Evolutionary conservation across 2,797 vertebrate genomes (phyloP).

Genomic region (Parauchenoglanis punctatus): DNA sequence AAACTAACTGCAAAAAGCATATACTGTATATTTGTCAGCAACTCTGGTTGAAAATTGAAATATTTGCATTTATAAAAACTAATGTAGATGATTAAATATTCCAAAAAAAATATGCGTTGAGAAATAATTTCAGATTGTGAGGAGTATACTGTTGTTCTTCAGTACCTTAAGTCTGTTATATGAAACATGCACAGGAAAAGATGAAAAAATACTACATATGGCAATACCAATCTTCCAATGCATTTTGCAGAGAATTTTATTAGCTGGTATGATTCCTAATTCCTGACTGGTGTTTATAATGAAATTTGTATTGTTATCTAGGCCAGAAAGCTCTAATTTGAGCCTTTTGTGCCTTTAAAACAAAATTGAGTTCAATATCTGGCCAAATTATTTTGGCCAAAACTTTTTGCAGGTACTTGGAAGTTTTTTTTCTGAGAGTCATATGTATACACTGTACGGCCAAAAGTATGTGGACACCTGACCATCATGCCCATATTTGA

Average conservation of each 20-base stretch:
- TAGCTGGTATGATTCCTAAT: neutral
- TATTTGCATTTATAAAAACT: neutral
- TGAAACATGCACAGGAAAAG: neutral
- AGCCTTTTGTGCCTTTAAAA: neutral
- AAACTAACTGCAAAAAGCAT: neutral
- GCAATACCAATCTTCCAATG: no score
- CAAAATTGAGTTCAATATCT: neutral
- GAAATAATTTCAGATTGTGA: neutral
- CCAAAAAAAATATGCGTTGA: neutral
- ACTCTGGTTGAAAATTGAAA: neutral
- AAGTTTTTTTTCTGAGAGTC: no score
- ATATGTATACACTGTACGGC: no score
- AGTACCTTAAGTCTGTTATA: neutral
- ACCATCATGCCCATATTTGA: no score
- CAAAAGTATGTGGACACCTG: no score
- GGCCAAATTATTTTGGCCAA: neutral
- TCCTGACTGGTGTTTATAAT: neutral
- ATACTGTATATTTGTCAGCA: neutral
- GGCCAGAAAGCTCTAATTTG: neutral
- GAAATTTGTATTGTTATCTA: neutral
- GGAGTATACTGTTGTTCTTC: neutral
- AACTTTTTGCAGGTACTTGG: no score
- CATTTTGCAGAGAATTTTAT: neutral
- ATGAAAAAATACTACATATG: no score
- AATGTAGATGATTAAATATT: neutral